Evolutionary conservation across 2,797 vertebrate genomes (phyloP).

Genomic region (Sebastes nivosus): DNA sequence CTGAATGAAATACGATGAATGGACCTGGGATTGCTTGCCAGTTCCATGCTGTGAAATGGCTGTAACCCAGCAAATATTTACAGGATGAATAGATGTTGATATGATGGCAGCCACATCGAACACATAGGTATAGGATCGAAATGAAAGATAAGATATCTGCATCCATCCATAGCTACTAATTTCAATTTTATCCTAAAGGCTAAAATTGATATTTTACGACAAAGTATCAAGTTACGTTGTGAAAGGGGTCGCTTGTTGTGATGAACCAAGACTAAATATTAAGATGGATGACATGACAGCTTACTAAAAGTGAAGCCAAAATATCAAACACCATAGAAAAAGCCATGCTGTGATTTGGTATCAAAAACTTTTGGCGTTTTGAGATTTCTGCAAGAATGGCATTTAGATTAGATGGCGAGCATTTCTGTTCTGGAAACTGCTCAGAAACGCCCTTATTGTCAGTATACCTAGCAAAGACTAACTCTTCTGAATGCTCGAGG

Average conservation of each 20-base stretch:
- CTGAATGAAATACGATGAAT: background rate
- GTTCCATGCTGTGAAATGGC: slow-evolving; percentile 11
- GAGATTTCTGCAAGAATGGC: too few species aligned
- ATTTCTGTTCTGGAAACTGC: too few species aligned
- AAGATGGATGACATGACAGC: too few species aligned
- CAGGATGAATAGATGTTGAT: background rate
- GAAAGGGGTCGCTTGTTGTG: background rate
- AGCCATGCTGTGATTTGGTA: too few species aligned
- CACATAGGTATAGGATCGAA: background rate
- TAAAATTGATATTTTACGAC: background rate
- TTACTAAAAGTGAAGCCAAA: accelerated
- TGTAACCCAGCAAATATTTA: background rate
- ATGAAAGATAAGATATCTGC: background rate
- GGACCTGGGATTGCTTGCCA: background rate
- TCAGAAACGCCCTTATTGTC: too few species aligned
- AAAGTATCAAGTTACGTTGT: background rate
- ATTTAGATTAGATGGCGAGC: too few species aligned
- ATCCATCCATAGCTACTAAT: background rate
- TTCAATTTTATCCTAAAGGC: background rate
- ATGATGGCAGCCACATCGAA: background rate
- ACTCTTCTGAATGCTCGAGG: too few species aligned
- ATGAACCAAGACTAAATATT: background rate
- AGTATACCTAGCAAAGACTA: too few species aligned
- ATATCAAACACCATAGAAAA: too few species aligned
- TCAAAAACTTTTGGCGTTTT: accelerated